Conservation (phyloP, 2,888 invertebrate genomes). For the Lampropteryx suffumata region DNA sequence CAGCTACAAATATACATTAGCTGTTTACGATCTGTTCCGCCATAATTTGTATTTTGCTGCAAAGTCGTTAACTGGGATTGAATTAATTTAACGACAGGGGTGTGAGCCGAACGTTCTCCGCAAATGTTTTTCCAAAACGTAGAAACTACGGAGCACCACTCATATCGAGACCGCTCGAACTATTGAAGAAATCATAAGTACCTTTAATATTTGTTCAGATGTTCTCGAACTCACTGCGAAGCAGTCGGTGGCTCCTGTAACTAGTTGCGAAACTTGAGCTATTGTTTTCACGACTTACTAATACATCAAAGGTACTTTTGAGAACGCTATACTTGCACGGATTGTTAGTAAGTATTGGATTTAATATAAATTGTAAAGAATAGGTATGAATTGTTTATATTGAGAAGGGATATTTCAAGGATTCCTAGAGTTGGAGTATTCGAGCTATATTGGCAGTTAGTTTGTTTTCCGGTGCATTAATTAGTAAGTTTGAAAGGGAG, state of each 20-base stretch:
- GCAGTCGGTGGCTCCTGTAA: conserved; percentile 40
- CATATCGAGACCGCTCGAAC: conserved; percentile 42
- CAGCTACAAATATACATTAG: conserved; percentile 39
- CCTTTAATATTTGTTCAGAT: conserved; percentile 47
- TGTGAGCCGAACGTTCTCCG: conserved; percentile 26
- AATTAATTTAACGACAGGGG: conserved; percentile 37
- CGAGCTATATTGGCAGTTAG: conserved; percentile 16
- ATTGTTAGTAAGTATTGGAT: conserved; percentile 21
- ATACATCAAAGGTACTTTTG: conserved; percentile 36
- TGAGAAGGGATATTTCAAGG: conserved; percentile 19
- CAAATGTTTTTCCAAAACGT: conserved; percentile 35
- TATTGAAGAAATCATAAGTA: conserved; percentile 46
- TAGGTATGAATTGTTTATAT: conserved; percentile 10
- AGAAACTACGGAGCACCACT: conserved; percentile 30
- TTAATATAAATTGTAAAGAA: no score
- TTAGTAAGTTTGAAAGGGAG: conserved; percentile 40
- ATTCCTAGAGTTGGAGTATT: conserved; percentile 12
- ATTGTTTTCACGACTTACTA: conserved; percentile 37
- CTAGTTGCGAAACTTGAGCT: conserved; percentile 40
- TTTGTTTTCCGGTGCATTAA: conserved; percentile 31
- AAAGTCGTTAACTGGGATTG: conserved; percentile 40
- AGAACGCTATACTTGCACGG: conserved; percentile 24
- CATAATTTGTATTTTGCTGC: conserved; percentile 39
- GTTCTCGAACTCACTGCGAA: conserved; percentile 43
- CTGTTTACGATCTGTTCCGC: conserved; percentile 40